phyloP scores from a whole-genome alignment of 2,797 vertebrate genomes.

The Phrynocephalus forsythii region DNA sequence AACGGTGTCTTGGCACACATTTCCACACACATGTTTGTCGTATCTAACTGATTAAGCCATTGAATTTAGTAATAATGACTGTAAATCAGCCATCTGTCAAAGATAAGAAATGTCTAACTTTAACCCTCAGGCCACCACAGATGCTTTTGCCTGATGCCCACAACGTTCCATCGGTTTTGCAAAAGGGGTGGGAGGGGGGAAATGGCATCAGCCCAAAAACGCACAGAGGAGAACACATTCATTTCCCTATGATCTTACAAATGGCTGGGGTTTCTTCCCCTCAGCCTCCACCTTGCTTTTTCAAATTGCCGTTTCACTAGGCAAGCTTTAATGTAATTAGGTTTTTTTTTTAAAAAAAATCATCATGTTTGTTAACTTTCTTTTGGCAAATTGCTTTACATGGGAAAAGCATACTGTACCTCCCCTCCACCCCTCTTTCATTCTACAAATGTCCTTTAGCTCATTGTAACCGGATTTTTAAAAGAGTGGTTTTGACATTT shows the following conservation, averaged over 20 bases:
- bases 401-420: neutral
- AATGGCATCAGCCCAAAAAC: slow-evolving; percentile 45
- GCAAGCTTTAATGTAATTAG: slow-evolving; percentile 38
- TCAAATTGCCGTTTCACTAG: slow-evolving; percentile 27
- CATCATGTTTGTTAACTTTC: neutral
- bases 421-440: neutral
- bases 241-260: slow-evolving; percentile 47
- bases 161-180: slow-evolving; percentile 55
- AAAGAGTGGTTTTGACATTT: slow-evolving; percentile 47
- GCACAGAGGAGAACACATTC: neutral
- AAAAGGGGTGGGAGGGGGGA: slow-evolving; percentile 23
- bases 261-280: slow-evolving; percentile 36
- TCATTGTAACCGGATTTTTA: neutral
- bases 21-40: slow-evolving; percentile 57
- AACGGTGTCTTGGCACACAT: slow-evolving; percentile 62
- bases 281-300: neutral
- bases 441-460: neutral
- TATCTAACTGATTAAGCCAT: slow-evolving; percentile 65
- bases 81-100: slow-evolving; percentile 68
- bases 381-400: no score
- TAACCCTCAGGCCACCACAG: slow-evolving; percentile 54
- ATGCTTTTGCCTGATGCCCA: slow-evolving; percentile 51
- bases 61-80: slow-evolving; percentile 69
- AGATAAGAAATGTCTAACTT: slow-evolving; percentile 59
- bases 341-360: slow-evolving; percentile 15